phyloP scores from a whole-genome alignment of 2,797 vertebrate species.

The Lepidocolaptes lacrymiger region DNA sequence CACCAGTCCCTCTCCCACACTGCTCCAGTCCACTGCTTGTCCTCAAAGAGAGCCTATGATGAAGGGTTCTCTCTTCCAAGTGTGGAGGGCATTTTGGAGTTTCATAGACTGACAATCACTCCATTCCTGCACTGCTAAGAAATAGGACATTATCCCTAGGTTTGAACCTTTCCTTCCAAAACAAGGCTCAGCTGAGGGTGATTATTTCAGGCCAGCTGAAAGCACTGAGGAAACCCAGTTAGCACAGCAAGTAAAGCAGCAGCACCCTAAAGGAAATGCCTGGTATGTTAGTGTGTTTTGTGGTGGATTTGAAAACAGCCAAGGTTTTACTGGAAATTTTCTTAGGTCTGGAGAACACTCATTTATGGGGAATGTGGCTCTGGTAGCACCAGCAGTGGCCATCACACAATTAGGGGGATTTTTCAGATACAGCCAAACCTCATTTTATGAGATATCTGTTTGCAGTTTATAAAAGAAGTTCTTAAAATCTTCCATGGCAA shows the following conservation, averaged over 20 bases:
- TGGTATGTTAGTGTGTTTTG: conserved; percentile 17
- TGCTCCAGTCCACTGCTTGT: background rate
- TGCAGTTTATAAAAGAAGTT: background rate
- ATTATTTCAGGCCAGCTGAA: background rate
- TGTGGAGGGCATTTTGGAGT: background rate
- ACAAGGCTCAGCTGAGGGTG: background rate
- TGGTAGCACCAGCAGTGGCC: conserved; percentile 1
- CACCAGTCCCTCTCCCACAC: background rate
- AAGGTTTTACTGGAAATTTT: conserved; percentile 56
- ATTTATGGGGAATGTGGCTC: conserved; percentile 28
- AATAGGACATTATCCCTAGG: accelerated
- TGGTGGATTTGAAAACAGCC: conserved; percentile 27
- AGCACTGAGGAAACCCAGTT: background rate
- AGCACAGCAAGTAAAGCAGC: background rate
- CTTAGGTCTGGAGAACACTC: conserved; percentile 20
- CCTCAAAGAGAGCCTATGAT: background rate
- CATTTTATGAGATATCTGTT: conserved; percentile 1
- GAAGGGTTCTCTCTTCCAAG: background rate
- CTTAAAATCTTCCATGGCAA: background rate
- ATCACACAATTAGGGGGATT: background rate
- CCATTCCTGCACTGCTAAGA: background rate
- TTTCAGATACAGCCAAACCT: conserved; percentile 16
- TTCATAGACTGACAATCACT: background rate
- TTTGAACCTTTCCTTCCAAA: background rate
- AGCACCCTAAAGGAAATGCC: conserved; percentile 49